Evolutionary conservation across 2,113 vertebrate species (phyloP), one percentile per base, ranked within the genome.

Genomic region (Phalacrocorax pelagicus): DNA sequence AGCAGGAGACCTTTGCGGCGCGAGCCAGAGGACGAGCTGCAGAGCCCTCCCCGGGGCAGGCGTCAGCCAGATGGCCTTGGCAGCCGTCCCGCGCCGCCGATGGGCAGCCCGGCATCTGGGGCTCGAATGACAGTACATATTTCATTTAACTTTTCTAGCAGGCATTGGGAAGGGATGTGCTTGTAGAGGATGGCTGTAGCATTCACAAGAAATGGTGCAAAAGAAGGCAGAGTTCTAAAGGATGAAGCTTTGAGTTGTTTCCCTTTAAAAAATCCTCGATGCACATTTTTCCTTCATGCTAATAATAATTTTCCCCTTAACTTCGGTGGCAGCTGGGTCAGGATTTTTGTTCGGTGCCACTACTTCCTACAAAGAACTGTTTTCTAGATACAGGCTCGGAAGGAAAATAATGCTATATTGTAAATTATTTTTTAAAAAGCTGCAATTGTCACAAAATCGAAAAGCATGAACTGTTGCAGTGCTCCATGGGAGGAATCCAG

Each of bases 21-120:
- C 0, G 7, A 92, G 77, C 54, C 88, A 78, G 85, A 80, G 67
- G 78, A 52, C 8, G 10, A 84, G 83, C 42, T 5, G 14, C 47
- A 15, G 73, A 81, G 72, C 42, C 70, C 34, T 51, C 40, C 57
- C 57, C 4, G 4, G 73, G 78, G 51, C 70, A 74, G 42, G 69
- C 46, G 1, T 38, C 20, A 32, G 65, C 16, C 92, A 95, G 91
- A 89, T 87, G 91, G 89, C 61, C 80, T 94, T 94, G 96, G 89
- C 84, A 94, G 69, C 51, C 49, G 49, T 55, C 83, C 89, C 22
- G 51, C 6, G 4, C 65, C 4, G 5, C 86, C 11, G 2, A 26
- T 12, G 2, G 72, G 80, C 46, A 46, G 75, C 63, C 67, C 15
- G 2, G 72, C 86, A 61, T 42, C 84, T 59, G 62, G 46, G 59